phyloP scores from a whole-genome alignment of 2,797 vertebrate genomes.

The Oreonectes daqikongensis region DNA sequence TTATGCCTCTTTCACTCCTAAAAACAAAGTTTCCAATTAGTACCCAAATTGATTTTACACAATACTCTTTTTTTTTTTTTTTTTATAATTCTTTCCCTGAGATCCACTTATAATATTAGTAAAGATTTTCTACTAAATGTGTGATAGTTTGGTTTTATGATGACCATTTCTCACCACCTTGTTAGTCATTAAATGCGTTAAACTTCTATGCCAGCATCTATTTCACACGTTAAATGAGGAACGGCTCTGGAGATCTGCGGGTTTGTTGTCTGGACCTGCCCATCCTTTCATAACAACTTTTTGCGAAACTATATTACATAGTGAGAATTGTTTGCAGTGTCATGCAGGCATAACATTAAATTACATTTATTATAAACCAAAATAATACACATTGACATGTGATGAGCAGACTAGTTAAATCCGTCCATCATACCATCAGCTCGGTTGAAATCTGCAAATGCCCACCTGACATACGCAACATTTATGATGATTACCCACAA shows the following conservation, averaged over 20 bases:
- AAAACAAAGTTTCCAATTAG: not conserved
- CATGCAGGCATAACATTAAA: not conserved
- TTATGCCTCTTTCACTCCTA: not conserved
- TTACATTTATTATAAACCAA: not conserved
- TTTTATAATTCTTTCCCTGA: not conserved
- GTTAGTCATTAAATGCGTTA: not conserved
- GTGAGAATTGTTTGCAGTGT: too few species aligned
- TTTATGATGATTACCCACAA: too few species aligned
- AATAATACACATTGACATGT: too few species aligned
- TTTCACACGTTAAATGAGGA: not conserved
- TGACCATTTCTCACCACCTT: not conserved
- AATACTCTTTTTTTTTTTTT: not conserved
- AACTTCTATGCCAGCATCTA: not conserved
- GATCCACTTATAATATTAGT: not conserved
- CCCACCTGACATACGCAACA: too few species aligned
- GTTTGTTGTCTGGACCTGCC: not conserved
- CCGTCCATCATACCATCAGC: too few species aligned
- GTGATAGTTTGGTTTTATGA: slow-evolving; percentile 5
- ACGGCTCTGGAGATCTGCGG: not conserved
- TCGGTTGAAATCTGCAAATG: too few species aligned
- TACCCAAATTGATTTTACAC: not conserved
- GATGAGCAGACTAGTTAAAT: too few species aligned
- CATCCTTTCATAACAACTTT: not conserved
- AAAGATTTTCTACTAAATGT: not conserved
- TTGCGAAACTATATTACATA: not conserved